Evolutionary conservation across 1,140 invertebrate species (phyloP).

Genomic region (Ylistrum balloti): DNA sequence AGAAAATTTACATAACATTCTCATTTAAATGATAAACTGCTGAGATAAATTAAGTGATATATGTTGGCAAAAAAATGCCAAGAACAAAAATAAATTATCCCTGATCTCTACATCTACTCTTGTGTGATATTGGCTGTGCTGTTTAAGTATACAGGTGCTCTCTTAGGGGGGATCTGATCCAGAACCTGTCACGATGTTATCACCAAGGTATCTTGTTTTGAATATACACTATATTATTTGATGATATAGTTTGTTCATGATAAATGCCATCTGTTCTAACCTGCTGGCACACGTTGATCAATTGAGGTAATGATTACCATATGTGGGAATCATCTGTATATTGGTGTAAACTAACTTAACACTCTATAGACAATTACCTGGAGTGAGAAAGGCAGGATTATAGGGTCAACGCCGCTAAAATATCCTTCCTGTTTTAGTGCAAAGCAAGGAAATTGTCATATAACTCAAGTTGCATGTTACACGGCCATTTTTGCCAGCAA

Average conservation of each 20-base stretch:
- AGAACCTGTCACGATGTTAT: too few relatives aligned
- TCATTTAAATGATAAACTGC: too few relatives aligned
- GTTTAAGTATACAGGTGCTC: too few relatives aligned
- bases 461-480: slow-evolving; percentile 1
- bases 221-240: background rate
- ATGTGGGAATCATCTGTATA: background rate
- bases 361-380: background rate
- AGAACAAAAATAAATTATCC: too few relatives aligned
- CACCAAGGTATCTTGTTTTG: too few relatives aligned
- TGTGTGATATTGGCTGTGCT: too few relatives aligned
- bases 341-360: background rate
- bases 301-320: background rate
- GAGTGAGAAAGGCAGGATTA: background rate
- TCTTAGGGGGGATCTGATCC: too few relatives aligned
- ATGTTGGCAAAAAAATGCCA: too few relatives aligned
- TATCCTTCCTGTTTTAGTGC: background rate
- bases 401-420: background rate
- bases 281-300: background rate
- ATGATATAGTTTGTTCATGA: background rate
- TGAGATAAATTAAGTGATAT: too few relatives aligned
- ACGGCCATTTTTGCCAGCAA: background rate
- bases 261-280: background rate
- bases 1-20: too few relatives aligned
- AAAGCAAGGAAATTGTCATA: background rate
- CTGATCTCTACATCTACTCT: too few relatives aligned